These are phyloP conservation scores for Tragelaphus buxtoni DNA, from an alignment of 2,113 vertebrate genomes.

Conservation along the genomic window DNA sequence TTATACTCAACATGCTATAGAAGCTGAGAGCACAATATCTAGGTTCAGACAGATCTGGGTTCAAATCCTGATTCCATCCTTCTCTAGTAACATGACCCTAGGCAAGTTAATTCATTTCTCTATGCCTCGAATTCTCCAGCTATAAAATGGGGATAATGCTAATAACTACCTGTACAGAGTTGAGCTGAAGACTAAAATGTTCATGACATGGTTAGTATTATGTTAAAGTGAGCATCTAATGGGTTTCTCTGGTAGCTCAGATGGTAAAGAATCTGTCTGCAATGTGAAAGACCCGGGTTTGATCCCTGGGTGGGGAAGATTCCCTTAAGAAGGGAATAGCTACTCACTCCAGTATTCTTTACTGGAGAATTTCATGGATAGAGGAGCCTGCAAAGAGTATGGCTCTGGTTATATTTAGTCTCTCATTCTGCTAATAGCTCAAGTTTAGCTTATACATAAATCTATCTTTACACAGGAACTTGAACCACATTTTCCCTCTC, in stretches of 20 bases:
- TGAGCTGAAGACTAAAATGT: neutral
- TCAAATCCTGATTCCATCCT: neutral
- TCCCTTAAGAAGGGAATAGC: neutral
- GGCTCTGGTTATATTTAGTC: neutral
- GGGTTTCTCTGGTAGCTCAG: neutral
- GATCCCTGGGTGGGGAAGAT: neutral
- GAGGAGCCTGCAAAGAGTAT: neutral
- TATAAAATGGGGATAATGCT: neutral
- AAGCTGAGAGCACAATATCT: neutral
- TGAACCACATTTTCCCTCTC: neutral
- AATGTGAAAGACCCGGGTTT: neutral
- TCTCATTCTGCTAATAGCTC: neutral
- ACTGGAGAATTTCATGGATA: neutral
- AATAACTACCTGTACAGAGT: neutral
- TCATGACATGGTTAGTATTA: neutral
- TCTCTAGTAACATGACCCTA: neutral
- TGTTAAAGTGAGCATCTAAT: neutral
- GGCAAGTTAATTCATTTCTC: neutral
- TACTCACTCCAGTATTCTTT: neutral
- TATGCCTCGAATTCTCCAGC: neutral
- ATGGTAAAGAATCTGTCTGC: neutral
- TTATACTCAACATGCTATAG: neutral
- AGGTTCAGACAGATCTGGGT: neutral
- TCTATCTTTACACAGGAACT: neutral
- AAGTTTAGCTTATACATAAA: neutral